Evolutionary conservation across 2,797 vertebrate genomes (phyloP).

Genomic region (Enteromius argenteus): DNA sequence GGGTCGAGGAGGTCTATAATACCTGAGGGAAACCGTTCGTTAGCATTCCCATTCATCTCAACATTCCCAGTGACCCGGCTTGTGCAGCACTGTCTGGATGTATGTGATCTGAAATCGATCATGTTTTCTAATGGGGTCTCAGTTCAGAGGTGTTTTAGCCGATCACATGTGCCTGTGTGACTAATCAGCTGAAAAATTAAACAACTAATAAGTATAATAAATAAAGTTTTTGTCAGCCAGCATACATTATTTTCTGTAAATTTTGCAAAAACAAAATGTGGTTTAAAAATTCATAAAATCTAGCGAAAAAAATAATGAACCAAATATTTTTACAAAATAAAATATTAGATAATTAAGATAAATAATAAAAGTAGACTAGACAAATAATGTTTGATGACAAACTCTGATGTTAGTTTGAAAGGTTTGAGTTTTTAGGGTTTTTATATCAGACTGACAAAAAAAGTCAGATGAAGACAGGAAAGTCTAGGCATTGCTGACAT

Average conservation of each 20-base stretch:
- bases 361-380: not conserved
- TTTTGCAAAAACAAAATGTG: not conserved
- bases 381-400: not conserved
- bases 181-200: not conserved
- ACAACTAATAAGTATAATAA: too few species aligned
- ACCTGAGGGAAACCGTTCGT: conserved; percentile 7
- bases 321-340: not conserved
- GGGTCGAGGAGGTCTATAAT: conserved; percentile 15
- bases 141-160: not conserved
- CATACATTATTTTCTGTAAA: not conserved
- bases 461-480: too few species aligned
- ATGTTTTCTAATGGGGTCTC: not conserved
- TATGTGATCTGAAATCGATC: not conserved
- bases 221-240: not conserved
- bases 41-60: conserved; percentile 6
- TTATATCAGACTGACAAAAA: not conserved
- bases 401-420: not conserved
- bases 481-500: not conserved
- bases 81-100: not conserved
- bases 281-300: not conserved
- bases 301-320: not conserved
- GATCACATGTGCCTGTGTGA: not conserved
- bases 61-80: not conserved
- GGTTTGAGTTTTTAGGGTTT: not conserved
- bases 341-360: not conserved